phyloP scores from a whole-genome alignment of 2,888 invertebrate species.

The Phlogophora meticulosa region DNA sequence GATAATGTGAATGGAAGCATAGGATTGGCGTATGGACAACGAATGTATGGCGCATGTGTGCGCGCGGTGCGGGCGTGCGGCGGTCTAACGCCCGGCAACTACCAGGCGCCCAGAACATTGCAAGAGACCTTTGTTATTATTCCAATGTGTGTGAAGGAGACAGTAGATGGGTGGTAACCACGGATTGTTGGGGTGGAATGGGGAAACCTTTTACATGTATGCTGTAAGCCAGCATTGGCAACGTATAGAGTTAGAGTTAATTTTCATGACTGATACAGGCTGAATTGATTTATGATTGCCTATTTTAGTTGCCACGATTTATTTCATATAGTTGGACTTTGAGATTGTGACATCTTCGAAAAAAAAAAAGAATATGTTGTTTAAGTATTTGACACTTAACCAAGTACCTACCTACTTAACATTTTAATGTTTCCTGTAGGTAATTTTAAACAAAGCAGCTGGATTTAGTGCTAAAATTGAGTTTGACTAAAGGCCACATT shows the following conservation, averaged over 20 bases:
- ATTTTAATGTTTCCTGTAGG: background rate
- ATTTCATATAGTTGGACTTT: background rate
- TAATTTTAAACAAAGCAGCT: background rate
- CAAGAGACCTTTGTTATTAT: slow-evolving; percentile 63
- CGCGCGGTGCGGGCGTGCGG: slow-evolving; percentile 89
- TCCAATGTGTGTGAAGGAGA: slow-evolving; percentile 36
- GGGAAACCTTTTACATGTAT: slow-evolving; percentile 38
- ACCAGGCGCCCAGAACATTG: slow-evolving; percentile 81
- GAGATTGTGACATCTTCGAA: background rate
- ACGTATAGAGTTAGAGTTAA: slow-evolving; percentile 13
- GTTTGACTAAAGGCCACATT: slow-evolving; percentile 50
- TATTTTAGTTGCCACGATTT: background rate
- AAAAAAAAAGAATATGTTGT: background rate
- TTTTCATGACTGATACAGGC: background rate
- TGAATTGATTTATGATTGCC: background rate
- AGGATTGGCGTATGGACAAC: slow-evolving; percentile 66
- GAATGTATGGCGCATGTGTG: slow-evolving; percentile 86
- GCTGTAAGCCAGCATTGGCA: background rate
- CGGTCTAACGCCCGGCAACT: slow-evolving; percentile 86
- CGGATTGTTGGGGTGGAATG: slow-evolving; percentile 35
- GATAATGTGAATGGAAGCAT: slow-evolving; percentile 62
- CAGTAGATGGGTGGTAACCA: slow-evolving; percentile 30
- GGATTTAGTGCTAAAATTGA: slow-evolving; percentile 10
- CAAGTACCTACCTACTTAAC: background rate
- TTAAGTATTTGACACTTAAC: too few relatives aligned